A percentile compares a stretch with the other conserved stretches of the same genome.
These are phyloP conservation scores for Chaetoderma sp. DNA, from an alignment of 2,888 invertebrate genomes.

Conservation along the genomic window DNA sequence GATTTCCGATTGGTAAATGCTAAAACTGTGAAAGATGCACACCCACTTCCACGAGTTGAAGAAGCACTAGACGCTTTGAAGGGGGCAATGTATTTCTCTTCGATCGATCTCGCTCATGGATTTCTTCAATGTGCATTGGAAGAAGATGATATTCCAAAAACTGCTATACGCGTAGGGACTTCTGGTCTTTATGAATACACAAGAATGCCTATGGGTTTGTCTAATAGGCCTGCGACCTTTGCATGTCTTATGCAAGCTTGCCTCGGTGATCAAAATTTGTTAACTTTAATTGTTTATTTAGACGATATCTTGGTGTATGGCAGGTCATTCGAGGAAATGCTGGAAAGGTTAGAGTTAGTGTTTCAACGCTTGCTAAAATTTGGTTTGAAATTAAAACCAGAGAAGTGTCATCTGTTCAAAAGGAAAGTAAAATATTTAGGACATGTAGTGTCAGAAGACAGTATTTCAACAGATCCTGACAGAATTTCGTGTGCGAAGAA, in stretches of 20 bases:
- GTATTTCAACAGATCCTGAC: not conserved
- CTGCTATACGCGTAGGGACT: slow-evolving; percentile 30
- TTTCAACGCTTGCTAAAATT: too few species aligned
- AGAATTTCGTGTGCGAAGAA: not conserved
- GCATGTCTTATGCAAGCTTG: slow-evolving; percentile 36
- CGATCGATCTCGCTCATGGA: slow-evolving; percentile 33
- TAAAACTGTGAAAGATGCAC: slow-evolving; percentile 40
- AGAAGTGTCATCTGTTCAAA: too few species aligned
- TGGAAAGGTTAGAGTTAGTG: too few species aligned
- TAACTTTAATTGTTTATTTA: slow-evolving; percentile 34
- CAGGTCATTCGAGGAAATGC: too few species aligned
- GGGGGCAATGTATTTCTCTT: slow-evolving; percentile 37
- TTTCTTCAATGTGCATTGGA: slow-evolving; percentile 40
- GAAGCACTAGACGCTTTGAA: slow-evolving; percentile 39
- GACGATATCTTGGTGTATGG: slow-evolving; percentile 44
- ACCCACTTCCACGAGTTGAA: slow-evolving; percentile 47
- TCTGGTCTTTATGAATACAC: slow-evolving; percentile 30
- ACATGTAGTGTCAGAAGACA: too few species aligned
- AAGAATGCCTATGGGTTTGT: slow-evolving; percentile 38
- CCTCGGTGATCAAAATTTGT: slow-evolving; percentile 35
- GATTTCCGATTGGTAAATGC: slow-evolving; percentile 46
- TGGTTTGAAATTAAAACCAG: too few species aligned
- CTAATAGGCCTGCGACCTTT: slow-evolving; percentile 39
- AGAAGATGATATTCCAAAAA: slow-evolving; percentile 33
- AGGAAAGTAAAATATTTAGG: too few species aligned